Percentiles rank a stretch among this genome's conserved stretches.
These are phyloP conservation scores for Mystacornis crossleyi DNA, from an alignment of 2,113 vertebrate genomes.

Conservation along the genomic window DNA sequence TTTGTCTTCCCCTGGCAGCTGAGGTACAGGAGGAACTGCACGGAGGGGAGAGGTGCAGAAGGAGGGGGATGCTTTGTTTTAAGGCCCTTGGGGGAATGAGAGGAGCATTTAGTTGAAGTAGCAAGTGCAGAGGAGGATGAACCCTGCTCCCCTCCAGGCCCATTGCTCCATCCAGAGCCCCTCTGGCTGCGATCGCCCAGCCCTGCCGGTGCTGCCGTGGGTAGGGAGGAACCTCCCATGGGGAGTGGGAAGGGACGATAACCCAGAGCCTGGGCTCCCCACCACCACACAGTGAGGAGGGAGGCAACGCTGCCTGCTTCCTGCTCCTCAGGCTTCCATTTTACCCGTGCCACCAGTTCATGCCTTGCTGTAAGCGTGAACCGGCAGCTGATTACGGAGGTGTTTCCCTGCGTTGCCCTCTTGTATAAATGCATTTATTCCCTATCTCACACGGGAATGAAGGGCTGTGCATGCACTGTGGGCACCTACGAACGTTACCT, in stretches of 20 bases:
- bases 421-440: neutral
- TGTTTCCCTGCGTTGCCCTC: neutral
- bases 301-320: neutral
- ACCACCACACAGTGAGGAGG: neutral
- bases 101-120: neutral
- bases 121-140: neutral
- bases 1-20: neutral
- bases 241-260: neutral
- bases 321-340: neutral
- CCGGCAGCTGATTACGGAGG: neutral
- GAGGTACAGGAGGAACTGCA: neutral
- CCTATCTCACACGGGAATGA: neutral
- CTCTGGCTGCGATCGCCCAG: neutral
- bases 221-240: rapidly evolving
- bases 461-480: neutral
- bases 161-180: neutral
- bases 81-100: neutral
- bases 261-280: neutral
- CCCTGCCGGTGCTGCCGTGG: neutral
- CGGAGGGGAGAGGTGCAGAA: neutral
- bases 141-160: rapidly evolving
- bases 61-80: rapidly evolving
- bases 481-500: neutral
- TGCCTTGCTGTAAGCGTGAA: neutral
- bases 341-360: neutral